Base-by-base conservation (phyloP, 2,888 invertebrate genomes). In the Acleris emargana region DNA sequence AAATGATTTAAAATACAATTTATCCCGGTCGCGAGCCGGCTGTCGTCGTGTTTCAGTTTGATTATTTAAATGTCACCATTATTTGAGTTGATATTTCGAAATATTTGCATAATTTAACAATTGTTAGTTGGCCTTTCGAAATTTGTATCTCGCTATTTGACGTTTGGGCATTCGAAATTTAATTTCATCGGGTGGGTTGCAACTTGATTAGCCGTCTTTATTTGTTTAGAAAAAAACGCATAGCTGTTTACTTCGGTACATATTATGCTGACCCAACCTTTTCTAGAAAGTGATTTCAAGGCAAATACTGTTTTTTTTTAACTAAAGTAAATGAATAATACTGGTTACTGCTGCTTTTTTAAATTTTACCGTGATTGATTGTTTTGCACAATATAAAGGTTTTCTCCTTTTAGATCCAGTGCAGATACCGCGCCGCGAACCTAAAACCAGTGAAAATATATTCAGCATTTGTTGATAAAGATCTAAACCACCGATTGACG, bases 1-100 rank as follows among this genome's bases (percentile, higher is more conserved):
- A 51, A 60, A 61, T 61, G 57, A 61, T 66, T 66, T 66, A 57
- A 64, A 66, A 66, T 52, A 66, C 66, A 66, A 61, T n/a, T n/a
- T 61, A 60, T 57, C 58, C 22, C 52, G 32, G 47, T 43, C 32
- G 22, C 38, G 57, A 13, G 55, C 55, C 60, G 52, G 51, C 66
- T 66, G 66, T 47, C 66, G 66, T 13, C 61, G 51, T 50, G 55
- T 55, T 55, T 64, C 60, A 55, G 51, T 57, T 51, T 66, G 51
- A 61, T 66, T 66, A 61, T 66, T 61, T 55, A 22, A 57, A 51
- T 52, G 59, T 59, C 22, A 38, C 45, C 50, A 60, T 64, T 59
- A 64, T 60, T 64, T 55, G 32, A 55, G 50, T 43, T 60, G 50
- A 50, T 50, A 50, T 59, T 53, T 58, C 32, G 18, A 57, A 61